A percentile compares a stretch with the other conserved stretches of the same genome.
phyloP scores from a whole-genome alignment of 2,113 vertebrate species.

The Dendrocopos noguchii region DNA sequence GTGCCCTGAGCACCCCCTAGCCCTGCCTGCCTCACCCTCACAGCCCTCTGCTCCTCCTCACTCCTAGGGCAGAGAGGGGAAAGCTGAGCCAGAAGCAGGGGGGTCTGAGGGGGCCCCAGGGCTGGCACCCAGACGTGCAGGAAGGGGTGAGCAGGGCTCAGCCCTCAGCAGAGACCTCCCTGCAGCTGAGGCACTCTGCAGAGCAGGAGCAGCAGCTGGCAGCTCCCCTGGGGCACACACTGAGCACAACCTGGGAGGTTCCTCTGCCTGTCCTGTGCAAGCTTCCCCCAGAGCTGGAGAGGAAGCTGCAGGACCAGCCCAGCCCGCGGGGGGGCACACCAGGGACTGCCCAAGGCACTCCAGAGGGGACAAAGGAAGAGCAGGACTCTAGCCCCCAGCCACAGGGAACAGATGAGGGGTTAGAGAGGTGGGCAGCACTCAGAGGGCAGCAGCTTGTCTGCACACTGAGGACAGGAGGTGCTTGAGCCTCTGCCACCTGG shows the following conservation, averaged over 20 bases:
- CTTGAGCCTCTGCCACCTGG: neutral
- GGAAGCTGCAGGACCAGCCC: neutral
- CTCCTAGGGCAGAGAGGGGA: neutral
- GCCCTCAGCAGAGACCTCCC: neutral
- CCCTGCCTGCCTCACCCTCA: accelerated
- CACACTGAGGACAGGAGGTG: neutral
- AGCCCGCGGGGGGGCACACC: neutral
- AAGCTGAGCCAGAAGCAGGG: neutral
- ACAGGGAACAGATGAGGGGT: constrained; percentile 43
- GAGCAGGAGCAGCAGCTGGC: neutral
- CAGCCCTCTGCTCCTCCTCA: neutral
- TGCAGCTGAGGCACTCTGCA: neutral
- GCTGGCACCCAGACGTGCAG: accelerated
- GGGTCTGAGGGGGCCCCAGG: neutral
- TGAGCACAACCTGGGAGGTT: neutral
- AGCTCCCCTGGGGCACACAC: neutral
- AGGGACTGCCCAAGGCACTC: neutral
- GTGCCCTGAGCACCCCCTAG: neutral
- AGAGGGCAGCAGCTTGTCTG: neutral
- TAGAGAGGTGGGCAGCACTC: constrained; percentile 12
- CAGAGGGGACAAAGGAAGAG: neutral
- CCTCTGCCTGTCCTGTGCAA: neutral
- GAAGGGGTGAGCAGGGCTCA: neutral
- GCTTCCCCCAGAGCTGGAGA: neutral
- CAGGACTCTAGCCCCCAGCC: neutral